A percentile compares a stretch with the other conserved stretches of the same genome.
Evolutionary conservation across 2,888 invertebrate species (phyloP).

Genomic region (Tanytarsus gracilentus): DNA sequence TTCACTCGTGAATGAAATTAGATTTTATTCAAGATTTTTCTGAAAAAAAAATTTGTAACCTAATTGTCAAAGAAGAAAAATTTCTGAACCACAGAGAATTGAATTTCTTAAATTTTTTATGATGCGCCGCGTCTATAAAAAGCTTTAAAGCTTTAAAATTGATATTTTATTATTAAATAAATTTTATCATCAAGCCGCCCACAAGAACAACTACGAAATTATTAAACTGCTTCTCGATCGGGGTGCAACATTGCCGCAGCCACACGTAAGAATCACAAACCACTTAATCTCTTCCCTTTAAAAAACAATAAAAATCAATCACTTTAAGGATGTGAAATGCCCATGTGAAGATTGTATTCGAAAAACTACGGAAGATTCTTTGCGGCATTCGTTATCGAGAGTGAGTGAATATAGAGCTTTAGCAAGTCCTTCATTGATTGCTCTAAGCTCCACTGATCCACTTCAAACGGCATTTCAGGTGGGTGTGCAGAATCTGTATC

Average conservation of each 20-base stretch:
- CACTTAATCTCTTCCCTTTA: background rate
- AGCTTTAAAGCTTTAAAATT: too few relatives aligned
- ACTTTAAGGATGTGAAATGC: slow-evolving; percentile 46
- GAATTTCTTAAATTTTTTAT: too few relatives aligned
- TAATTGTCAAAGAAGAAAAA: too few relatives aligned
- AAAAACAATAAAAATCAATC: background rate
- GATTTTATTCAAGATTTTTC: too few relatives aligned
- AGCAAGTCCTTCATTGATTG: slow-evolving; percentile 88
- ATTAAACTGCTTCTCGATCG: slow-evolving; percentile 86
- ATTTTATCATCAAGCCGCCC: slow-evolving; percentile 85
- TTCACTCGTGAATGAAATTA: too few relatives aligned
- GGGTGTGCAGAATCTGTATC: background rate
- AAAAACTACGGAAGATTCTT: slow-evolving; percentile 61
- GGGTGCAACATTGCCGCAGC: slow-evolving; percentile 83
- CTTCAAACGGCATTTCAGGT: slow-evolving; percentile 83
- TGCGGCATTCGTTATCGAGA: slow-evolving; percentile 76
- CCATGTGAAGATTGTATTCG: slow-evolving; percentile 82
- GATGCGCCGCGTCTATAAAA: too few relatives aligned
- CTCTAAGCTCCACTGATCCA: slow-evolving; percentile 85
- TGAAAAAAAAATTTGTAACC: too few relatives aligned
- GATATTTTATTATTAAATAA: too few relatives aligned
- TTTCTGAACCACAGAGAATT: too few relatives aligned
- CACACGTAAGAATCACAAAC: slow-evolving; percentile 47
- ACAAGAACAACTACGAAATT: slow-evolving; percentile 92
- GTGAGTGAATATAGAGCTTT: slow-evolving; percentile 89